Conservation (phyloP, 2,113 vertebrate genomes). For the Eupsittula cactorum region DNA sequence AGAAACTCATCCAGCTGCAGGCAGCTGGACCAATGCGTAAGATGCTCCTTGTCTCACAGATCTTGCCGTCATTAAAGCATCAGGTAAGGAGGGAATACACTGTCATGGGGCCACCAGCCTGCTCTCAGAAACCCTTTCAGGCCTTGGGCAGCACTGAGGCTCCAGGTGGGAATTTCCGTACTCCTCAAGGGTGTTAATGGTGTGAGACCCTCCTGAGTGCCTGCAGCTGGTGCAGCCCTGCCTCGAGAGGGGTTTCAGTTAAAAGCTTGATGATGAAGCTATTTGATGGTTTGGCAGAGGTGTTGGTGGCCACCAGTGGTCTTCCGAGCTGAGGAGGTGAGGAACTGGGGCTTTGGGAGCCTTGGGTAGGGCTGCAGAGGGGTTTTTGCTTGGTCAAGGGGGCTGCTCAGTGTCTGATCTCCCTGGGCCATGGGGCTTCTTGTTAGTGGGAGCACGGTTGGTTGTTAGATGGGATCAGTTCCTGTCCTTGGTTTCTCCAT, state of each 20-base stretch:
- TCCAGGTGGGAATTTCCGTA: background rate
- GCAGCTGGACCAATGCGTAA: background rate
- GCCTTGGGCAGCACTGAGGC: background rate
- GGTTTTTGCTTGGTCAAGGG: background rate
- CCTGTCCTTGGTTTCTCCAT: background rate
- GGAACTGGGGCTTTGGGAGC: background rate
- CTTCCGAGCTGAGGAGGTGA: background rate
- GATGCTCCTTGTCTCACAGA: background rate
- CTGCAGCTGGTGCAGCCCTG: background rate
- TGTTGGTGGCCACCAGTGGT: background rate
- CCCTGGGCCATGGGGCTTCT: background rate
- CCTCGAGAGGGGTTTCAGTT: background rate
- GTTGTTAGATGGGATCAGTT: background rate
- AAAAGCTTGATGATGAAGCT: background rate
- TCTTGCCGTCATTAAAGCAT: background rate
- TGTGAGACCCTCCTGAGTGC: background rate
- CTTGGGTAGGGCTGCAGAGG: fast-evolving
- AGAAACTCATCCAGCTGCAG: background rate
- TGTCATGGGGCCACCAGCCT: background rate
- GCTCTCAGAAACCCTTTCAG: background rate
- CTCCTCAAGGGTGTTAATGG: background rate
- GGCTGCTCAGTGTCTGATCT: background rate
- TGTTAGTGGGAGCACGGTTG: background rate
- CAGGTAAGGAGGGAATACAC: background rate
- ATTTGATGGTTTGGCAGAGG: background rate